Conservation (phyloP, 2,113 vertebrate species). For the Bubalus kerabau region DNA sequence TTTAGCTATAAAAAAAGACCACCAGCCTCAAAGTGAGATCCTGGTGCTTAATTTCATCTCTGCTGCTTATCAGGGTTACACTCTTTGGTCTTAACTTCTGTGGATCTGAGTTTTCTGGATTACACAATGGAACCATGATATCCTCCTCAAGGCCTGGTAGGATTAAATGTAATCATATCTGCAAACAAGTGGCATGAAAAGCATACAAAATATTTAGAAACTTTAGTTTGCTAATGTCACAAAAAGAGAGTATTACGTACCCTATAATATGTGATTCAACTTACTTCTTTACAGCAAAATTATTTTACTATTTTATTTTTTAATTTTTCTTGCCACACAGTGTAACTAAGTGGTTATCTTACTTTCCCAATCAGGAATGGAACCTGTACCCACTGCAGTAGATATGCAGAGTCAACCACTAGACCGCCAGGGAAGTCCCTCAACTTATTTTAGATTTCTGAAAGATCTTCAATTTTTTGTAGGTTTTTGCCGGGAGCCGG, state of each 20-base stretch:
- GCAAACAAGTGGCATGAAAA: neutral
- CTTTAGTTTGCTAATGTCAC: neutral
- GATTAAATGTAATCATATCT: neutral
- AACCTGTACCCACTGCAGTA: rapidly evolving
- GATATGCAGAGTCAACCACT: neutral
- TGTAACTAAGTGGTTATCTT: neutral
- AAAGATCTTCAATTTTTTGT: neutral
- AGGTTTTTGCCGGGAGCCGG: neutral
- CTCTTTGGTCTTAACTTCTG: neutral
- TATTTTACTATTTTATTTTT: neutral
- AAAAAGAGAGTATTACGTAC: neutral
- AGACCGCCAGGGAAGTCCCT: neutral
- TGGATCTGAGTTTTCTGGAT: neutral
- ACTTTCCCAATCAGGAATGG: neutral
- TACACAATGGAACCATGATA: neutral
- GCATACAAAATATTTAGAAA: neutral
- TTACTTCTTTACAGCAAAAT: neutral
- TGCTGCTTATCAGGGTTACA: neutral
- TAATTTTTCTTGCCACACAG: neutral
- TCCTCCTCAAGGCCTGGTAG: neutral
- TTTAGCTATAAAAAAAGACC: neutral
- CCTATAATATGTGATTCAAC: neutral
- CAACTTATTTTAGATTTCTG: neutral
- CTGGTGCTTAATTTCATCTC: neutral
- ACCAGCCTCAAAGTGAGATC: neutral